Evolutionary conservation across 2,888 invertebrate genomes (phyloP).

Genomic region (Stegana nigrithorax): DNA sequence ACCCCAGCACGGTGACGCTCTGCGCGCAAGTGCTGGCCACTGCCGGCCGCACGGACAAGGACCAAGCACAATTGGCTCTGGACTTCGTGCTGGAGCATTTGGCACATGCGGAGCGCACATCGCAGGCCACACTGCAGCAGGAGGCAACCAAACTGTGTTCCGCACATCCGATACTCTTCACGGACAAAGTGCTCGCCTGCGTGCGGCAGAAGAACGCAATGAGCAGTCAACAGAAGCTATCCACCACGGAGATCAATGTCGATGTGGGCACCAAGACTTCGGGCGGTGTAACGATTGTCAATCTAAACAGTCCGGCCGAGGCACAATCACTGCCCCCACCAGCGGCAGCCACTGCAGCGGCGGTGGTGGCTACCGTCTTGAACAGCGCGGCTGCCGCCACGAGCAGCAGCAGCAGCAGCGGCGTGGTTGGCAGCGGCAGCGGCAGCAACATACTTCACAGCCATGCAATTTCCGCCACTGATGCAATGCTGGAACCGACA

Average conservation of each 20-base stretch:
- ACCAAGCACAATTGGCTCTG: constrained; percentile 83
- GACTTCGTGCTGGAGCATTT: constrained; percentile 84
- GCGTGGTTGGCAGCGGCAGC: no score
- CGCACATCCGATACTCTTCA: constrained; percentile 83
- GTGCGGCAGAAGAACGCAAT: constrained; percentile 75
- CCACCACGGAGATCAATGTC: constrained; percentile 57
- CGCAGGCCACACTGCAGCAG: constrained; percentile 80
- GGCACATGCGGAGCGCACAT: constrained; percentile 77
- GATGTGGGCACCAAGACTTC: constrained; percentile 79
- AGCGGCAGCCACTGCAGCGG: constrained; percentile 32
- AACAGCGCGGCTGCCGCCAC: constrained; percentile 31
- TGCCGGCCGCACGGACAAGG: constrained; percentile 80
- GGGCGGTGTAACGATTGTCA: constrained; percentile 83
- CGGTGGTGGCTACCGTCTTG: constrained; percentile 35
- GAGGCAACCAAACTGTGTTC: constrained; percentile 86
- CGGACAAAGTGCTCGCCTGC: constrained; percentile 81
- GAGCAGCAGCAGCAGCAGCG: constrained; percentile 21
- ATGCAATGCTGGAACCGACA: constrained; percentile 12
- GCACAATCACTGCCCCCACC: constrained; percentile 33
- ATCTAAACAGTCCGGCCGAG: constrained; percentile 73
- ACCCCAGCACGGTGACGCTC: constrained; percentile 75
- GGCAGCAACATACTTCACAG: constrained; percentile 11
- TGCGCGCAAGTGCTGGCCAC: constrained; percentile 79
- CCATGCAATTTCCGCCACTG: constrained; percentile 39
- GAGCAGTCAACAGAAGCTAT: constrained; percentile 65